Conservation (phyloP, 2,113 vertebrate species). For the Caranx melampygus region DNA sequence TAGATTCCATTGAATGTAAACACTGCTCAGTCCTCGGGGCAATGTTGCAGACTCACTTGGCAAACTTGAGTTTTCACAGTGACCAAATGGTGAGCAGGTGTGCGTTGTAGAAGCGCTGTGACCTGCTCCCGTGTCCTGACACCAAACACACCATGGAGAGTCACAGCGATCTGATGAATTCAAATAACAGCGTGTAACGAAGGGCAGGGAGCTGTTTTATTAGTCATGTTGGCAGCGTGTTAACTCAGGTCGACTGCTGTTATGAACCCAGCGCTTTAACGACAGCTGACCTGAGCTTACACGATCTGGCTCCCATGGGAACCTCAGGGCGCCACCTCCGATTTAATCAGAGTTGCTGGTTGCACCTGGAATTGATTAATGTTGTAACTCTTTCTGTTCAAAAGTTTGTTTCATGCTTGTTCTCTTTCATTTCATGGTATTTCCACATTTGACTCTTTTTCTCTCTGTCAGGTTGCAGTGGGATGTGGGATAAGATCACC, state of each 20-base stretch:
- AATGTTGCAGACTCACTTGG: background rate
- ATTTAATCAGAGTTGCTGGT: slow-evolving; percentile 28
- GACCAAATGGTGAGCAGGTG: slow-evolving; percentile 46
- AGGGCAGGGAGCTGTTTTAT: slow-evolving; percentile 50
- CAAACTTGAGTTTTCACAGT: background rate
- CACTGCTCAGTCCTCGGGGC: background rate
- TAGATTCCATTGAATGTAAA: slow-evolving; percentile 1
- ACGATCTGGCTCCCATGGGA: slow-evolving; percentile 62
- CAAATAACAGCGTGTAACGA: slow-evolving; percentile 37
- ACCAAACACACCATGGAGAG: slow-evolving; percentile 28
- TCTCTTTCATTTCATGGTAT: background rate
- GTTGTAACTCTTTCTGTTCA: background rate
- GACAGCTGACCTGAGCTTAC: slow-evolving; percentile 24
- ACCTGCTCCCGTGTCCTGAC: background rate
- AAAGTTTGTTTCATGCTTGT: background rate
- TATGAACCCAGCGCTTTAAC: slow-evolving; percentile 14
- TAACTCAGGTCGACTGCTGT: slow-evolving; percentile 51
- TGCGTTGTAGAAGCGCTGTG: background rate
- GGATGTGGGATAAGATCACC: slow-evolving; percentile 91
- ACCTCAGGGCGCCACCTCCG: slow-evolving; percentile 26
- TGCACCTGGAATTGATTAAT: background rate
- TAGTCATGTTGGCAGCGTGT: slow-evolving; percentile 56
- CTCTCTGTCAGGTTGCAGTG: slow-evolving; percentile 84
- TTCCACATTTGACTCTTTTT: background rate
- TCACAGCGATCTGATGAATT: slow-evolving; percentile 47